phyloP scores from a whole-genome alignment of 1,140 invertebrate genomes.

The Drosophila trapezifrons region DNA sequence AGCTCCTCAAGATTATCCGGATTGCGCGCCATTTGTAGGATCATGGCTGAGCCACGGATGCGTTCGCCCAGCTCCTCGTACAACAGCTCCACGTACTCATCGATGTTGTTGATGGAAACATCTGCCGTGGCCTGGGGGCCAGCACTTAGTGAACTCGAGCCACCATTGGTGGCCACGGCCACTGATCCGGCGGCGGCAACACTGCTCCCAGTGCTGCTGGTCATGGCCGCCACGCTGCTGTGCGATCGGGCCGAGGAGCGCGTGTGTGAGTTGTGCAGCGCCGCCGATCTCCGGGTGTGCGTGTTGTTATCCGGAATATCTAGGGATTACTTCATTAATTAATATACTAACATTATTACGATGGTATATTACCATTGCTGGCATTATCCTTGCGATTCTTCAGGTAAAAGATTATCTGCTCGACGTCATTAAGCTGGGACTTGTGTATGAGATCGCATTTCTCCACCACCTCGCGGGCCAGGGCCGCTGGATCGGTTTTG shows the following conservation, averaged over 20 bases:
- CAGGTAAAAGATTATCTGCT: constrained; percentile 96
- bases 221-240: constrained; percentile 49
- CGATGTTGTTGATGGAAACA: constrained; percentile 92
- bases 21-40: constrained; percentile 95
- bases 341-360: no score
- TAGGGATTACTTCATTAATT: constrained; percentile 2
- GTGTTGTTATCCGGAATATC: constrained; percentile 77
- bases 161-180: constrained; percentile 18
- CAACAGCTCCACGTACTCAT: constrained; percentile 97
- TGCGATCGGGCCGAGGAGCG: constrained; percentile 61
- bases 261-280: constrained; percentile 59
- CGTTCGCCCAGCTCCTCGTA: constrained; percentile 98
- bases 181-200: constrained; percentile 10
- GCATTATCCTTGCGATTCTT: constrained; percentile 90
- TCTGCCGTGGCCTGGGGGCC: constrained; percentile 52
- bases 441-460: constrained; percentile 95
- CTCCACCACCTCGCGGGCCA: constrained; percentile 94
- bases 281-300: constrained; percentile 65
- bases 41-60: constrained; percentile 95
- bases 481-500: constrained; percentile 90
- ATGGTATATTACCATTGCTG: constrained; percentile 57
- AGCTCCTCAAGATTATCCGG: constrained; percentile 97
- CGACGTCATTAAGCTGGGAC: constrained; percentile 92
- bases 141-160: constrained; percentile 25
- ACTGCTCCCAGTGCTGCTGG: constrained; percentile 28